Evolutionary conservation across 2,888 invertebrate species (phyloP), one percentile per base, ranked within the genome.

Genomic region (Tipula confusa): DNA sequence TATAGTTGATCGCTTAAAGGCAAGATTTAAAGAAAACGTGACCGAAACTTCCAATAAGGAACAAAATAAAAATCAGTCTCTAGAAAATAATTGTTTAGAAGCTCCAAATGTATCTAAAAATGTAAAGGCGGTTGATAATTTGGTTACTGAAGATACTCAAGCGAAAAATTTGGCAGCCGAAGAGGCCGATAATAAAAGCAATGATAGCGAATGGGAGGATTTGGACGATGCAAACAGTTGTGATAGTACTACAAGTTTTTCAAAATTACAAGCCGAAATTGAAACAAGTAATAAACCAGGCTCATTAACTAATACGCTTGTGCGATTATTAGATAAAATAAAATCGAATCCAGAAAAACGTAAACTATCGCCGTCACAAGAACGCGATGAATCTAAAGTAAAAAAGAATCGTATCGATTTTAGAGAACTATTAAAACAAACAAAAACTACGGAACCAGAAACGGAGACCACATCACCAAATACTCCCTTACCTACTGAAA

Each of bases 21-120:
- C 88, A 85, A 85, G 87, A 36, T 86, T 88, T 84, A 86, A 86
- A 80, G 29, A 80, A 80, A 29, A 7, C 9, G 64, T 24, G 24
- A 9, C 9, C 2, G 24, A 64, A 64, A 28, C 84, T 31, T 48
- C 82, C 80, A 48, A 83, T 33, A 83, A 84, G 0, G 48, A 83
- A 33, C n/a, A 79, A 6, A 81, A 84, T 33, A n/a, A 79, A 0
- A 87, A 79, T 86, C 86, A 84, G 85, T 18, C 84, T 82, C 79
- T 2, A 83, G 84, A 84, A 29, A 43, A 33, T 1, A 29, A 36
- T 29, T 7, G 48, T 33, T 18, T 28, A 1, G 33, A 29, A 48
- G 29, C 28, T 24, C 9, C 64, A 18, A 64, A 64, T 3, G 2
- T 9, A 64, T 24, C 1, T 64, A 24, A 64, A 64, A 64, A 7